Percentiles rank a stretch among this genome's conserved stretches.
Conservation (phyloP, 2,113 vertebrate species). For the Prolemur simus region DNA sequence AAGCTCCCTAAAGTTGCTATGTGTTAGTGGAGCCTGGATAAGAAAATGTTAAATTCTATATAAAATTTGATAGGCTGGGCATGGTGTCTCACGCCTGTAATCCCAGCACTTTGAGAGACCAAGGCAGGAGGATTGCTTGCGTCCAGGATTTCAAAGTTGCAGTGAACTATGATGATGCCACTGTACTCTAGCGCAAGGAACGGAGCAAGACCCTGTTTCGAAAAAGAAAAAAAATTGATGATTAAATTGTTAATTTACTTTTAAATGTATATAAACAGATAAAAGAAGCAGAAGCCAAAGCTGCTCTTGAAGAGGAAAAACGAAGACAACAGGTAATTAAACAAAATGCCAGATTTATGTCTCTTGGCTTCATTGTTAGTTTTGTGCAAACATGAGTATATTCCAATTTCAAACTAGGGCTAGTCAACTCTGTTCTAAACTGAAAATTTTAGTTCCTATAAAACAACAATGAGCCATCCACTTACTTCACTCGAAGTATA, state of each 20-base stretch:
- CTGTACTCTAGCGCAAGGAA: too few species aligned
- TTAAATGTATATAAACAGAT: conserved; percentile 84
- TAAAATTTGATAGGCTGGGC: background rate
- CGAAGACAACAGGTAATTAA: conserved; percentile 91
- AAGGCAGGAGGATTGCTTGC: too few species aligned
- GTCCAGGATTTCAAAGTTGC: too few species aligned
- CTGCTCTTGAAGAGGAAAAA: conserved; percentile 91
- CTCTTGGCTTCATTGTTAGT: background rate
- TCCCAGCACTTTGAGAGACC: too few species aligned
- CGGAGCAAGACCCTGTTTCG: too few species aligned
- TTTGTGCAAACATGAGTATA: background rate
- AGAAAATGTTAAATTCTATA: background rate
- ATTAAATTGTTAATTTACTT: conserved; percentile 47
- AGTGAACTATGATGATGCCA: too few species aligned
- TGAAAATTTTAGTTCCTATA: background rate
- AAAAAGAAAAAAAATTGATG: background rate
- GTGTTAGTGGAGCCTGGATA: background rate
- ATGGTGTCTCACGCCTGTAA: too few species aligned
- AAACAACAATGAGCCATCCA: background rate
- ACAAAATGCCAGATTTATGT: background rate
- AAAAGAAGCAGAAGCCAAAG: conserved; percentile 93
- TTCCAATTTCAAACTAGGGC: background rate
- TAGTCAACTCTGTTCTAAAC: background rate
- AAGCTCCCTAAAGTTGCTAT: background rate
- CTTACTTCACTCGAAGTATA: background rate